phyloP scores from a whole-genome alignment of 2,797 vertebrate species.

The Discoglossus pictus region DNA sequence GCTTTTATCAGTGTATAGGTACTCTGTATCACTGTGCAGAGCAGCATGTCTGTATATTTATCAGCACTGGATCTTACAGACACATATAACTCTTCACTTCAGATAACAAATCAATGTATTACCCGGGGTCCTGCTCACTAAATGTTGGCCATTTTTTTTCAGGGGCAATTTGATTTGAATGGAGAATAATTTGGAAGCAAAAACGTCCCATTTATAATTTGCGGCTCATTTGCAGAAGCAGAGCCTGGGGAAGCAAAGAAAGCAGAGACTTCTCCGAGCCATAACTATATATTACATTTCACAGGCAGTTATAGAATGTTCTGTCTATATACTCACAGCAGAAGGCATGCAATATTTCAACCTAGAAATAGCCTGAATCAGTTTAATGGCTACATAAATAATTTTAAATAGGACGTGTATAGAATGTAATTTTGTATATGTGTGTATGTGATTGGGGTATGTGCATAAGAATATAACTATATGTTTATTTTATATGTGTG shows the following conservation, averaged over 20 bases:
- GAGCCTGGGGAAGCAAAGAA: conserved; percentile 28
- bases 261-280: conserved; percentile 13
- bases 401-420: too few relatives aligned
- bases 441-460: too few relatives aligned
- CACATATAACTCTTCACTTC: conserved; percentile 17
- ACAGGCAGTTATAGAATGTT: conserved; percentile 23
- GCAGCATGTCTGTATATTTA: conserved; percentile 2
- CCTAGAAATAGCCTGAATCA: too few relatives aligned
- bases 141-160: conserved; percentile 6
- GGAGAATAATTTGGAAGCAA: conserved; percentile 40
- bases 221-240: conserved; percentile 25
- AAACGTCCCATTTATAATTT: conserved; percentile 43
- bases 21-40: conserved; percentile 3
- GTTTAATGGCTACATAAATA: too few relatives aligned
- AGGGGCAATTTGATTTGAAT: conserved; percentile 31
- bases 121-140: conserved; percentile 9
- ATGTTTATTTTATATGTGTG: too few relatives aligned
- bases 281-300: conserved; percentile 25
- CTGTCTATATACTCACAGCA: conserved; percentile 16
- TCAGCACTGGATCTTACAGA: background rate
- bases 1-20: conserved; percentile 1
- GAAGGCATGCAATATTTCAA: background rate
- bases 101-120: conserved; percentile 42
- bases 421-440: too few relatives aligned
- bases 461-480: too few relatives aligned